These are phyloP conservation scores for Andrena cerasifolii DNA, from an alignment of 1,140 invertebrate genomes.

Conservation along the genomic window DNA sequence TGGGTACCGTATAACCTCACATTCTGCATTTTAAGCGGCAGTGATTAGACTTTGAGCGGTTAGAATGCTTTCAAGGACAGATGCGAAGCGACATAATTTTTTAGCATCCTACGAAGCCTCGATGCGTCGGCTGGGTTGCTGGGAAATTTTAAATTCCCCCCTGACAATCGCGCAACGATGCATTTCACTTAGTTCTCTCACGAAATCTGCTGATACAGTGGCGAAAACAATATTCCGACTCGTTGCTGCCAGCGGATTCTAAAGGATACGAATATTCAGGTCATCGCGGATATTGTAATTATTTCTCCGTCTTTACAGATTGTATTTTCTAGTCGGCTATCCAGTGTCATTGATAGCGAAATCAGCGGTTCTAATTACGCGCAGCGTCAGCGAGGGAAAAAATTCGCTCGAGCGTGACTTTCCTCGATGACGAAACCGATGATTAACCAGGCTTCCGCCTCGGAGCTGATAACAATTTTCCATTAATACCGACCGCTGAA, in stretches of 20 bases:
- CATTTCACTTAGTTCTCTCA: too few species aligned
- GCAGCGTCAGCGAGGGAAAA: not conserved
- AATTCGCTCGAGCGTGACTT: not conserved
- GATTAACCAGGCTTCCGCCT: not conserved
- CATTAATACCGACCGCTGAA: not conserved
- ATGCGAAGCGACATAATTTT: not conserved
- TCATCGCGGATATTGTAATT: not conserved
- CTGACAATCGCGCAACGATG: too few species aligned
- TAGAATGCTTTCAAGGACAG: not conserved
- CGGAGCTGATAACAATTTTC: not conserved
- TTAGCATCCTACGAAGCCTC: too few species aligned
- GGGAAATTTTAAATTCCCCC: too few species aligned
- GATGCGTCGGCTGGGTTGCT: too few species aligned
- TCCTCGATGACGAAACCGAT: not conserved
- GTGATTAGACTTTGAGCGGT: slow-evolving; percentile 9
- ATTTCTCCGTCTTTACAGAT: not conserved
- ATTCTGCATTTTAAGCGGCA: not conserved
- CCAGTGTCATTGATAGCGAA: not conserved
- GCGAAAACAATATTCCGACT: too few species aligned
- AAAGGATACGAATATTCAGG: too few species aligned
- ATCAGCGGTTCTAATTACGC: not conserved
- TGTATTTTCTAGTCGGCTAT: not conserved
- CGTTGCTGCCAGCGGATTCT: too few species aligned
- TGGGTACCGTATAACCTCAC: not conserved
- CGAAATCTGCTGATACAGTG: too few species aligned